phyloP scores from a whole-genome alignment of 2,113 vertebrate genomes.

The Fukomys damarensis region DNA sequence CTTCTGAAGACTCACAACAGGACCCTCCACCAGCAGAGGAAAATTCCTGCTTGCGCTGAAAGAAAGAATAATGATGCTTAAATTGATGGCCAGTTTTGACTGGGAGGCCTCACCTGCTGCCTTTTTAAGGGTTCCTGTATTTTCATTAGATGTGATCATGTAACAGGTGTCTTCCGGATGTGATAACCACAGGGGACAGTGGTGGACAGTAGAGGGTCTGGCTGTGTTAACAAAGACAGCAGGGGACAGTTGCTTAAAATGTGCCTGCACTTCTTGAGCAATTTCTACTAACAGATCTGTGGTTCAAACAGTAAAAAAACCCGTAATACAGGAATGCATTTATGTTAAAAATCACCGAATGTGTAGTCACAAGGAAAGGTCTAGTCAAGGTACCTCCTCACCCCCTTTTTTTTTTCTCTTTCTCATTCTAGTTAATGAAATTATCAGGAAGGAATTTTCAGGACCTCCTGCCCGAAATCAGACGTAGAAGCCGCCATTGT shows the following conservation, averaged over 20 bases:
- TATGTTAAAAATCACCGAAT: not conserved
- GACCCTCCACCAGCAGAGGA: too few species aligned
- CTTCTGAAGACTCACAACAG: not conserved
- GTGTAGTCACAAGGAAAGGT: not conserved
- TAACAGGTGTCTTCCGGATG: not conserved
- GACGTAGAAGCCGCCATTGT: constrained; percentile 89
- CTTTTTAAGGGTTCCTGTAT: not conserved
- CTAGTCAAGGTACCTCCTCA: not conserved
- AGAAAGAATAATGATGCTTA: not conserved
- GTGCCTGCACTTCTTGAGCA: not conserved
- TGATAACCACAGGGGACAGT: not conserved
- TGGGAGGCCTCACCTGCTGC: fast-evolving
- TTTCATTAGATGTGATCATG: fast-evolving
- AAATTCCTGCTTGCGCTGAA: not conserved
- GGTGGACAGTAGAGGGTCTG: fast-evolving
- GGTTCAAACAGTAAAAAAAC: not conserved
- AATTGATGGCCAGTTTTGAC: not conserved
- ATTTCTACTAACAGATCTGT: not conserved
- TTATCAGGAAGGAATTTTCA: constrained; percentile 99
- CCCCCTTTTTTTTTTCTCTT: not conserved
- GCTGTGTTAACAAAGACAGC: not conserved
- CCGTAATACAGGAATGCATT: not conserved
- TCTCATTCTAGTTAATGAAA: constrained; percentile 95
- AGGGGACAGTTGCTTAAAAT: not conserved
- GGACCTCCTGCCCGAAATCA: constrained; percentile 93